phyloP scores from a whole-genome alignment of 30 jellyfish, hydroid and myxozoan species.

The Sanderia malayensis region DNA sequence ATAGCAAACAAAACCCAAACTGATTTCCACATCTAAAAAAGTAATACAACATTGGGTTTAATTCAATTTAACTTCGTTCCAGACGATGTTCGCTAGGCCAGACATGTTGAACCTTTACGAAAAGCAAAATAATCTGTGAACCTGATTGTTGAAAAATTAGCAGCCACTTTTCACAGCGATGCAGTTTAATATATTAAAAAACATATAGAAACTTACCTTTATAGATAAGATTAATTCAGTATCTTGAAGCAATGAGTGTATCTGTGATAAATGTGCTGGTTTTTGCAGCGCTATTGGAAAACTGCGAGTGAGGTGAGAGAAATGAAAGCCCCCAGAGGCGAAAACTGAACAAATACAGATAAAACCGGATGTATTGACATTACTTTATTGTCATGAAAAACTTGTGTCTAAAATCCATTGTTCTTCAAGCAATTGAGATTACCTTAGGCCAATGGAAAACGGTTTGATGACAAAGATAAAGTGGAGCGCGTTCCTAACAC shows the following conservation, averaged over 20 bases:
- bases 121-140: no score
- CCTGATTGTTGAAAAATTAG: no score
- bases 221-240: conserved; percentile 6
- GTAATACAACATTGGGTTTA: no score
- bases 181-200: no score
- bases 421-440: background rate
- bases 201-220: conserved; percentile 31
- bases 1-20: conserved; percentile 26
- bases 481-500: no score
- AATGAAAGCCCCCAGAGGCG: conserved; percentile 1
- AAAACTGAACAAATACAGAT: background rate
- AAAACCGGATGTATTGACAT: conserved; percentile 1
- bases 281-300: conserved; percentile 6
- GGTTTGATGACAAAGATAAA: no score
- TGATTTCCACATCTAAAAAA: conserved; percentile 62
- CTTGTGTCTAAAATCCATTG: background rate
- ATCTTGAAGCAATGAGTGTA: conserved; percentile 14
- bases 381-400: background rate
- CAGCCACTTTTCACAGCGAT: no score
- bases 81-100: no score
- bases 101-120: no score
- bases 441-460: background rate
- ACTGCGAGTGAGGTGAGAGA: no score
- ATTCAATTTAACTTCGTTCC: no score
- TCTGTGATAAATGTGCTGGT: conserved; percentile 7